Percentiles rank a stretch among this genome's conserved stretches.
phyloP scores from a whole-genome alignment of 2,797 vertebrate species.

The Erethizon dorsatum region DNA sequence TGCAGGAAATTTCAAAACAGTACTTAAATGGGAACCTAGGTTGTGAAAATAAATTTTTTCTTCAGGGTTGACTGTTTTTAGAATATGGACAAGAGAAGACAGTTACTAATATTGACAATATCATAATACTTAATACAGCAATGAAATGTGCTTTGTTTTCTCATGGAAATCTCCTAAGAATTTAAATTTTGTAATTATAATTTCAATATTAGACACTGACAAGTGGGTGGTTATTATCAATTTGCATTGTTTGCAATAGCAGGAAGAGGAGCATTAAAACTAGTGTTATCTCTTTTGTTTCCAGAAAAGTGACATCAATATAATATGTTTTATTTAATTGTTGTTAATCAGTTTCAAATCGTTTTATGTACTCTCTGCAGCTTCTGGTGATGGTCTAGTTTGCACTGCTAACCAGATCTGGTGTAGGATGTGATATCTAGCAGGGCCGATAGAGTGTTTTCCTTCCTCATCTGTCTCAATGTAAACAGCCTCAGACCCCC shows the following conservation, averaged over 20 bases:
- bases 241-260: constrained; percentile 10
- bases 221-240: constrained; percentile 44
- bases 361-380: background rate
- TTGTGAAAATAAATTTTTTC: constrained; percentile 50
- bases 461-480: constrained; percentile 42
- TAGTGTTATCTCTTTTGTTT: constrained; percentile 22
- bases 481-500: background rate
- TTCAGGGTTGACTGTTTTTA: background rate
- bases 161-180: background rate
- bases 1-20: constrained; percentile 31
- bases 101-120: background rate
- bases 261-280: constrained; percentile 6
- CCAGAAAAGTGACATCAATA: background rate
- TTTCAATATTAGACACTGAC: constrained; percentile 18
- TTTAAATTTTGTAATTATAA: constrained; percentile 59
- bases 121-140: background rate
- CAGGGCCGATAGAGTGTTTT: background rate
- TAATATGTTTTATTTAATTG: background rate
- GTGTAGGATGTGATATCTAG: background rate
- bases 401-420: background rate
- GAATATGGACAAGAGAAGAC: background rate
- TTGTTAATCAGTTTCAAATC: constrained; percentile 9
- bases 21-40: background rate
- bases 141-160: background rate
- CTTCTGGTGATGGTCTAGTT: background rate